Percentiles rank a stretch among this genome's conserved stretches.
Conservation (phyloP, 1,140 invertebrate species). For the Neoseiulus cucumeris region DNA sequence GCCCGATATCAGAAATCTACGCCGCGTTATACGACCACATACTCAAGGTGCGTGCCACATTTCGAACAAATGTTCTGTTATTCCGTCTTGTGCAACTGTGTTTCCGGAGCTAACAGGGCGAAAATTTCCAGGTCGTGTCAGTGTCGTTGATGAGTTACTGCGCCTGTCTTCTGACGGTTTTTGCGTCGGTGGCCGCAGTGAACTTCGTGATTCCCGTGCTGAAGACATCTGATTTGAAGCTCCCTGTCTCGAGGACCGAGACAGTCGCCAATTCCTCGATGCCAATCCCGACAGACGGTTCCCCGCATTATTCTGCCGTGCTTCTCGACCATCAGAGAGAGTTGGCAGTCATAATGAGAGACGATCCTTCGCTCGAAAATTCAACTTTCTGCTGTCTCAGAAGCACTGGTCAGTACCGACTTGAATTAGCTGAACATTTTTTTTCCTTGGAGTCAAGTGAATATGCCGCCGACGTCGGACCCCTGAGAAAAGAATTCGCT, state of each 20-base stretch:
- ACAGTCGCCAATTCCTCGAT: not conserved
- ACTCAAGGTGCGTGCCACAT: not conserved
- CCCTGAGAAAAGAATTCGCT: too few relatives aligned
- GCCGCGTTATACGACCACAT: not conserved
- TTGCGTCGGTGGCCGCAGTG: not conserved
- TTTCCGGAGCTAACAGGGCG: not conserved
- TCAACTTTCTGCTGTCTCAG: too few relatives aligned
- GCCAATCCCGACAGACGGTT: not conserved
- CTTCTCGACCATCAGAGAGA: conserved; percentile 1
- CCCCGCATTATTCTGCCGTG: not conserved
- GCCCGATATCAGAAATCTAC: not conserved
- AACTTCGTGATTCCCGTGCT: not conserved
- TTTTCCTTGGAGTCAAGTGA: too few relatives aligned
- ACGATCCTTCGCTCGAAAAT: not conserved
- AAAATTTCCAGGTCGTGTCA: not conserved
- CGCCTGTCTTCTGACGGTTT: not conserved
- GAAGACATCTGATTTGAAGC: not conserved
- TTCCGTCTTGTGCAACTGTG: not conserved
- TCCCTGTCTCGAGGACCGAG: not conserved
- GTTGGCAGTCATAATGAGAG: not conserved
- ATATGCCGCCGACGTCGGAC: too few relatives aligned
- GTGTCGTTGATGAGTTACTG: conserved; percentile 1
- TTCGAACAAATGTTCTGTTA: not conserved
- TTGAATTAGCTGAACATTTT: too few relatives aligned
- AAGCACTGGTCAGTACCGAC: too few relatives aligned